A percentile compares a stretch with the other conserved stretches of the same genome.
Conservation (phyloP, 2,888 invertebrate genomes). For the Caenorhabditis sp. region DNA sequence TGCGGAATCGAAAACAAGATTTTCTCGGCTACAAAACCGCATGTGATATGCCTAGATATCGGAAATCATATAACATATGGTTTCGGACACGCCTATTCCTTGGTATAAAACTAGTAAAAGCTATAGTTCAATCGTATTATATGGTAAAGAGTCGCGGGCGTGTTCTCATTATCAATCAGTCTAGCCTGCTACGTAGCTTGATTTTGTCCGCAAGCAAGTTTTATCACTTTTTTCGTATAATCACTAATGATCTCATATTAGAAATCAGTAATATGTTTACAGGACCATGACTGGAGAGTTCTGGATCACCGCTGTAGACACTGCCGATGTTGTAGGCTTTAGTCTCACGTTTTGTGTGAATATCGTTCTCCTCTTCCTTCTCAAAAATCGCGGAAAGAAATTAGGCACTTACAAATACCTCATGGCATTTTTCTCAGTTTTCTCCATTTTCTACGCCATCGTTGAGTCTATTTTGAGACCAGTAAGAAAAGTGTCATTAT, state of each 20-base stretch:
- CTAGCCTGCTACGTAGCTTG: too few relatives aligned
- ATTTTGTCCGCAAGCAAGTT: too few relatives aligned
- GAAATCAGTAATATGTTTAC: too few relatives aligned
- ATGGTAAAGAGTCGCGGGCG: too few relatives aligned
- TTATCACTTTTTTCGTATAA: too few relatives aligned
- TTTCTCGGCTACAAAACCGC: neutral
- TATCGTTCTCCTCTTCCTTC: conserved; percentile 30
- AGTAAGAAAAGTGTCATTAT: too few relatives aligned
- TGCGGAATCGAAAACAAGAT: neutral
- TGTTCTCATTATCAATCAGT: too few relatives aligned
- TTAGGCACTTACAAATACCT: conserved; percentile 56
- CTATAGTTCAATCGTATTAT: too few relatives aligned
- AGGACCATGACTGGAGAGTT: conserved; percentile 26
- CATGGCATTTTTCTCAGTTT: conserved; percentile 49
- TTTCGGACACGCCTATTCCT: neutral
- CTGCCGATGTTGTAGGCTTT: conserved; percentile 47
- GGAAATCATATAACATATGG: neutral
- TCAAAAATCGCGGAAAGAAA: conserved; percentile 37
- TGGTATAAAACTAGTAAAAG: neutral
- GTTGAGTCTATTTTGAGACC: conserved; percentile 52
- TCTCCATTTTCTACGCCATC: conserved; percentile 53
- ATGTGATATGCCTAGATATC: neutral
- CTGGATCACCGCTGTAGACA: conserved; percentile 42
- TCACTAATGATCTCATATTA: too few relatives aligned
- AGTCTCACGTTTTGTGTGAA: conserved; percentile 50